Percentiles rank a stretch among this genome's conserved stretches.
phyloP scores from a whole-genome alignment of 2,113 vertebrate species.

The Mesoclemmys tuberculata region DNA sequence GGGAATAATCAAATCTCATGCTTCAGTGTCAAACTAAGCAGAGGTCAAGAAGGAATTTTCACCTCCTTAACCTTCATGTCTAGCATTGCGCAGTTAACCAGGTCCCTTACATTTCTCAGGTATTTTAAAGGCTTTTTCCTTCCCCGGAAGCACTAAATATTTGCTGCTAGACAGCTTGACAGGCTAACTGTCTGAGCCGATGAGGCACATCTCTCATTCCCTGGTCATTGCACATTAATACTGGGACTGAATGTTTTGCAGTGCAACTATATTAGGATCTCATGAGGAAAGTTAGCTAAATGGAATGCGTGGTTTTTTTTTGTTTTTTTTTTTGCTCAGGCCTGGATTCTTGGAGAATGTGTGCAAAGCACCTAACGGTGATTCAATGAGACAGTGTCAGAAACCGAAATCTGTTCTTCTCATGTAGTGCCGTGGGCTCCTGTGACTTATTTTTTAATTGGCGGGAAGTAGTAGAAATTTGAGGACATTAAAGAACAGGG shows the following conservation, averaged over 20 bases:
- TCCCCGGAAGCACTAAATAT: not conserved
- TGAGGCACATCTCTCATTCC: not conserved
- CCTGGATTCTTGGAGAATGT: conserved; percentile 40
- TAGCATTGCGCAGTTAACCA: not conserved
- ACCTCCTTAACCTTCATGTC: not conserved
- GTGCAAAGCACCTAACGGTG: conserved; percentile 55
- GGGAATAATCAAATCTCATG: not conserved
- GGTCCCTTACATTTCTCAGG: not conserved
- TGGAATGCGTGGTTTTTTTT: conserved; percentile 12
- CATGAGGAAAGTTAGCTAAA: conserved; percentile 45
- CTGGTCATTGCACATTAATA: not conserved
- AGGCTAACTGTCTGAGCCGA: conserved; percentile 31
- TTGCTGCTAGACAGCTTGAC: not conserved
- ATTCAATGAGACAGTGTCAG: conserved; percentile 66
- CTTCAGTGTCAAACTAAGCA: not conserved
- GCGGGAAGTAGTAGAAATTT: conserved; percentile 28
- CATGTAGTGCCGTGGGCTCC: conserved; percentile 40
- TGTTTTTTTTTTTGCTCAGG: conserved; percentile 33
- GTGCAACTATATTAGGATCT: conserved; percentile 22
- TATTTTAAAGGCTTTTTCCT: conserved; percentile 12
- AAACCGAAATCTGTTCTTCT: conserved; percentile 60
- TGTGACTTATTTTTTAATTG: conserved; percentile 24
- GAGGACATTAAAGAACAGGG: not conserved
- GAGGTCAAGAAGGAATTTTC: not conserved
- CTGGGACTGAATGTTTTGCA: conserved; percentile 8